Evolutionary conservation across 2,113 vertebrate genomes (phyloP).

Genomic region (Halichoerus grypus): DNA sequence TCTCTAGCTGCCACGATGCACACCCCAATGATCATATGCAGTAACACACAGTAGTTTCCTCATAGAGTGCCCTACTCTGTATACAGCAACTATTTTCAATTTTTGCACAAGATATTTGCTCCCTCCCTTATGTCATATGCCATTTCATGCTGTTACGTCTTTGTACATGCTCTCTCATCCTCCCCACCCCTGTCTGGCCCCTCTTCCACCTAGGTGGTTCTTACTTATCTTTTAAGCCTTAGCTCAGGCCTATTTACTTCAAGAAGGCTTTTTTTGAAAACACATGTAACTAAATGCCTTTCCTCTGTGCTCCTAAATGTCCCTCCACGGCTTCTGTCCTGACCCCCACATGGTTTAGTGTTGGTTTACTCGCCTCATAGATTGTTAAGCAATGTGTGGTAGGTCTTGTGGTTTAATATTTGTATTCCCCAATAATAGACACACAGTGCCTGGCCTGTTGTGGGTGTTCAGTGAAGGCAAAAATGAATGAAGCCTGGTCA

Average conservation of each 20-base stretch:
- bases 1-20: neutral
- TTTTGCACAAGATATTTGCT: neutral
- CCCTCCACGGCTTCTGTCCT: neutral
- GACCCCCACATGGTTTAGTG: neutral
- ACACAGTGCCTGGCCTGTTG: neutral
- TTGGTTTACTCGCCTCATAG: neutral
- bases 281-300: neutral
- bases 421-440: neutral
- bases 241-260: neutral
- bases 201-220: neutral
- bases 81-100: neutral
- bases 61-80: neutral
- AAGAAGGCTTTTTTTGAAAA: neutral
- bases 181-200: neutral
- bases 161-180: neutral
- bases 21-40: rapidly evolving
- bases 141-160: neutral
- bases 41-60: neutral
- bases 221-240: neutral
- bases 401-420: neutral
- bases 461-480: neutral
- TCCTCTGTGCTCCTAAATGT: neutral
- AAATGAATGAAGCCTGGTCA: neutral
- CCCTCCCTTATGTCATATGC: neutral
- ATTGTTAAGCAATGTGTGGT: neutral